A percentile compares a stretch with the other conserved stretches of the same genome.
phyloP scores from a whole-genome alignment of 2,113 vertebrate genomes.

The Ciconia maguari region DNA sequence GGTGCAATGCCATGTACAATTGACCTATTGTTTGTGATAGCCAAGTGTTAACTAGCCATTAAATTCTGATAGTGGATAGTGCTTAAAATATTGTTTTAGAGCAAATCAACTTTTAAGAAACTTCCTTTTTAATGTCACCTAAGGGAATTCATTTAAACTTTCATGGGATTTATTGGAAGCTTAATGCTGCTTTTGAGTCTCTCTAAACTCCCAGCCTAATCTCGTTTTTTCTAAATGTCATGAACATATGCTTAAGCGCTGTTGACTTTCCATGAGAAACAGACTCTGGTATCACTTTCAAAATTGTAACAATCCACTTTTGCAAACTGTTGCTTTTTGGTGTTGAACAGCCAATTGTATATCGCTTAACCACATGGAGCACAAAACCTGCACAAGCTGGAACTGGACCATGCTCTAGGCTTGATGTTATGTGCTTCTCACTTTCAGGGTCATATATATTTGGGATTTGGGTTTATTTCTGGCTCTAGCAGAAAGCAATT shows the following conservation, averaged over 20 bases:
- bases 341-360: neutral
- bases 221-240: neutral
- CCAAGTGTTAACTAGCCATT: neutral
- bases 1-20: accelerated
- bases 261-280: neutral
- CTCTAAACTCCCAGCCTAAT: neutral
- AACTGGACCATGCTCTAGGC: neutral
- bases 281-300: neutral
- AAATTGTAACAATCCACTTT: neutral
- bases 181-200: neutral
- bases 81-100: neutral
- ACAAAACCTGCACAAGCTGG: neutral
- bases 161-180: neutral
- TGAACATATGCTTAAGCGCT: neutral
- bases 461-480: constrained; percentile 26
- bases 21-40: neutral
- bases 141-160: constrained; percentile 1
- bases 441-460: neutral
- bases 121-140: neutral
- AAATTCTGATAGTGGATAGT: neutral
- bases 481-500: constrained; percentile 36
- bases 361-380: neutral
- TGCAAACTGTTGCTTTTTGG: neutral
- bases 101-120: neutral
- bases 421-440: neutral